These are phyloP conservation scores for Arremon aurantiirostris DNA, from an alignment of 2,797 vertebrate genomes.

Conservation along the genomic window DNA sequence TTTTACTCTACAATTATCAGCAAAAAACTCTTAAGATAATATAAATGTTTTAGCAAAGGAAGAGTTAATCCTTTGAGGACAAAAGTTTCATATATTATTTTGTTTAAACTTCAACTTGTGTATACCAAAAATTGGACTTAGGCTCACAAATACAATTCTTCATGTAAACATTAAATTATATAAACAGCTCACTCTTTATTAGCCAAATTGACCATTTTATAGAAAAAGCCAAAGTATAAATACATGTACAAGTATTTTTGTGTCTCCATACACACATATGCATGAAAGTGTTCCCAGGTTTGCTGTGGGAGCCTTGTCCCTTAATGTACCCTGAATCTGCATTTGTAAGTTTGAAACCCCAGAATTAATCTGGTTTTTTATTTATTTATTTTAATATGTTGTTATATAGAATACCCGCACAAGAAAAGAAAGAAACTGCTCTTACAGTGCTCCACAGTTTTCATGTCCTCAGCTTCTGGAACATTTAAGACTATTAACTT, in stretches of 20 bases:
- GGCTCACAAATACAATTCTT: not conserved
- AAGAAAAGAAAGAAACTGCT: not conserved
- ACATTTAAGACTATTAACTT: slow-evolving; percentile 8
- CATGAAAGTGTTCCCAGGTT: not conserved
- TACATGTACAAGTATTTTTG: not conserved
- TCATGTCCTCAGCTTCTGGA: slow-evolving; percentile 39
- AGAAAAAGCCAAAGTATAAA: not conserved
- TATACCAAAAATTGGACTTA: not conserved
- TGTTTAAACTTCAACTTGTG: not conserved
- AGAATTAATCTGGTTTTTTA: not conserved
- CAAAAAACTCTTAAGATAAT: not conserved
- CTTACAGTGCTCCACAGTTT: not conserved
- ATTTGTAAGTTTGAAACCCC: not conserved
- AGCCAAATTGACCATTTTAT: not conserved
- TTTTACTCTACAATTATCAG: not conserved
- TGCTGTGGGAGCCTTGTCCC: not conserved
- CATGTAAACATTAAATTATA: not conserved
- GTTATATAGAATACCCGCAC: not conserved
- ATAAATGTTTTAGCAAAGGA: not conserved
- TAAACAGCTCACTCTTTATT: not conserved
- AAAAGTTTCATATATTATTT: not conserved
- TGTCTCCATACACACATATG: not conserved
- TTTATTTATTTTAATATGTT: not conserved
- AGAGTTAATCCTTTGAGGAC: not conserved
- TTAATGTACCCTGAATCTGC: not conserved